Evolutionary conservation across 2,888 invertebrate species (phyloP), one percentile per base, ranked within the genome.

Genomic region (Bursaphelenchus okinawaensis): DNA sequence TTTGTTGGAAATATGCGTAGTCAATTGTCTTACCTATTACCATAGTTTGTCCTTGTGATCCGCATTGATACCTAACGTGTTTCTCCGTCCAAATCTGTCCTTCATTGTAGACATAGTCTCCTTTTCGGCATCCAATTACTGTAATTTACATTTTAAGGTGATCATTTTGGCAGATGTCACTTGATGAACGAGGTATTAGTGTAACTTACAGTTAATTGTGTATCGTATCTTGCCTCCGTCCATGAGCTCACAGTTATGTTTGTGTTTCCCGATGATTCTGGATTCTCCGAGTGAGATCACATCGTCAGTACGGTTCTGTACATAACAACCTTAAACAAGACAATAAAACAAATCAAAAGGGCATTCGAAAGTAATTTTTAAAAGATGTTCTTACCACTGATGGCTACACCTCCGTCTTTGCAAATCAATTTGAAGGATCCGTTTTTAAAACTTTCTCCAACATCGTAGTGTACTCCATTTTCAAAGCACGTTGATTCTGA

Each of bases 81-180:
- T 76, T 74, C 59, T 80, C 80, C 19, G 77, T 77, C 78, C 78
- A 80, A 62, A 79, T 72, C 22, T 80, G 78, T 4, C 79, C 79
- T 16, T 76, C 72, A 52, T 67, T 72, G 68, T 73, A 81, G 55
- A 77, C 73, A 24, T 73, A 66, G 54, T 72, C 75, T 40, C 75
- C 76, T 55, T 76, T 77, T 7, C 65, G 62, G 58, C 80, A 80
- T 28, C 80, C 80, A 52, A 80, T 51, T 55, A 80, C 80, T 80
- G 55, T 29, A 75, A 69, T n/a, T 27, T 23, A 8, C 7, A 19
- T 23, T 28, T 26, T 20, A 55, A 59, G 8, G 8, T 9, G 52
- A 20, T 8, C 12, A 16, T 12, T 59, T 59, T 7, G n/a, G n/a
- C n/a, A n/a, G n/a, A n/a, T n/a, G n/a, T 24, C 19, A 24, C 54